Evolutionary conservation across 1,140 invertebrate genomes (phyloP), one percentile per base, ranked within the genome.

Genomic region (Samia ricini): DNA sequence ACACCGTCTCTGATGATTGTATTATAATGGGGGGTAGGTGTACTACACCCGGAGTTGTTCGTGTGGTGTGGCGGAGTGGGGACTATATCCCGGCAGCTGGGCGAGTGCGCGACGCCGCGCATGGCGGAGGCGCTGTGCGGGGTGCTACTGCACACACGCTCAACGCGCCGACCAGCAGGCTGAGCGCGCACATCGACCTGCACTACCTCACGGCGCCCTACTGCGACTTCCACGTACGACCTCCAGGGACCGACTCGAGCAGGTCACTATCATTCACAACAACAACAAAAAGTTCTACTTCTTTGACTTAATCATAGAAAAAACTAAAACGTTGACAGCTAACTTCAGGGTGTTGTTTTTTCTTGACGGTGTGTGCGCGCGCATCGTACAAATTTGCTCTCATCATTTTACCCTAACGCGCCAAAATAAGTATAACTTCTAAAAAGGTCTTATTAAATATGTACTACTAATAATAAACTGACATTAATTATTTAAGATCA

Each of bases 161-260:
- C n/a, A 96, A 98, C 83, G 94, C 95, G 85, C 97, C 97, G 0
- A 91, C 93, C n/a, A 96, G 96, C 0, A 91, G 98, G 52, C 90
- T 92, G 65, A 91, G 93, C 57, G 94, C 95, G 36, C 93, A 93
- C 15, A 92, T 97, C 4, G 95, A 96, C 74, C 88, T 98, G n/a
- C 91, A 96, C 71, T 95, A 94, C 78, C 91, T 99, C 3, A 95
- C 97, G 49, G 96, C 97, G 1, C 97, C 97, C 2, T 98, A 98
- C 75, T 98, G 97, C 73, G 98, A 99, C 91, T 95, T 97, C 73
- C 96, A 98, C 77, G 96, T 93, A 92, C 84, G 94, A 83, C 83
- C 93, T 72, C 83, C 92, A 68, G 88, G 93, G 72, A 87, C 91
- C 90, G 91, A 92, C 79, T 77, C 93, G 80, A 91, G 90, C 76